Conservation (phyloP, 2,797 vertebrate genomes). For the Eospalax fontanierii region DNA sequence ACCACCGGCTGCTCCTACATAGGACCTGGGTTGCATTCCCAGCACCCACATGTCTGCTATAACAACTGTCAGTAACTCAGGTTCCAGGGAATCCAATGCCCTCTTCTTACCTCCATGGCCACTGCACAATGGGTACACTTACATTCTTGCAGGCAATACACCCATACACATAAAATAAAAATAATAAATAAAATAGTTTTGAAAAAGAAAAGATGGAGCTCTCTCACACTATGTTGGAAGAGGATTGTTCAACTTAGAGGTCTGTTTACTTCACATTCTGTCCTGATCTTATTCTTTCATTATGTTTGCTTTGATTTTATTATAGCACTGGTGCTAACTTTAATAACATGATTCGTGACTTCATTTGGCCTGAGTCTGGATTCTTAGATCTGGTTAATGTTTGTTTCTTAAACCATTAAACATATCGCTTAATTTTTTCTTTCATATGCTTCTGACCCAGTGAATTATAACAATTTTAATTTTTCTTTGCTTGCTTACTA, state of each 20-base stretch:
- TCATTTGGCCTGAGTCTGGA: neutral
- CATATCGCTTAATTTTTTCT: neutral
- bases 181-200: too few relatives aligned
- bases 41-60: too few relatives aligned
- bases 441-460: slow-evolving; percentile 15
- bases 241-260: neutral
- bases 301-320: neutral
- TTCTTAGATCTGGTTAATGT: neutral
- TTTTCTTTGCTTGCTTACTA: neutral
- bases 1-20: too few relatives aligned
- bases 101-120: too few relatives aligned
- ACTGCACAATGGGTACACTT: too few relatives aligned
- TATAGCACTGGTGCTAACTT: neutral
- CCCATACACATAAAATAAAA: too few relatives aligned
- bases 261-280: neutral
- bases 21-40: too few relatives aligned
- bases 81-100: too few relatives aligned
- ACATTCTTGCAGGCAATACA: too few relatives aligned
- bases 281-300: slow-evolving; percentile 19
- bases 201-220: neutral
- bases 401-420: slow-evolving; percentile 57
- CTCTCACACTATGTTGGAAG: neutral
- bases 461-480: slow-evolving; percentile 1
- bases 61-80: too few relatives aligned
- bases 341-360: neutral